Evolutionary conservation across 2,113 vertebrate genomes (phyloP).

Genomic region (Oceanites oceanicus): DNA sequence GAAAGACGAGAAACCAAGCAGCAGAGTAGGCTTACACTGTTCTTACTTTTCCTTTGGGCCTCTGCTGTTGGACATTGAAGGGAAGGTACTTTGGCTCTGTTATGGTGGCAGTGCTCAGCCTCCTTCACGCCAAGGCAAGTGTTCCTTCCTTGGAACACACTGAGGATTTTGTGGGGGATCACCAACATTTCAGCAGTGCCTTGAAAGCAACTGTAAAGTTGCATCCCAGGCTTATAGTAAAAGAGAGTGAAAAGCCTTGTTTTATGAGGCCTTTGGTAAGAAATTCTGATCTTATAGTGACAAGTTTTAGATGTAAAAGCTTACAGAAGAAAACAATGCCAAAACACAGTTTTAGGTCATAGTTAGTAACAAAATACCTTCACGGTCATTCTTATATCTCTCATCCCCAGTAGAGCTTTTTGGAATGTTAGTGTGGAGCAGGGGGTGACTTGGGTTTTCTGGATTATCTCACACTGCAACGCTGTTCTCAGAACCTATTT

Average conservation of each 20-base stretch:
- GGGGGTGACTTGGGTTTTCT: background rate
- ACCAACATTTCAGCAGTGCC: background rate
- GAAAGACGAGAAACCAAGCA: background rate
- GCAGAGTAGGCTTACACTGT: background rate
- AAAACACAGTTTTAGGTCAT: background rate
- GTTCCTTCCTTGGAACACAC: background rate
- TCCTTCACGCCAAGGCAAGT: background rate
- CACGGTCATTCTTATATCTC: background rate
- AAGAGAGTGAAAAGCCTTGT: background rate
- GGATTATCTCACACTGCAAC: conserved; percentile 12
- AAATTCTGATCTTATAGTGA: background rate
- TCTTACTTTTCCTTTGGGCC: background rate
- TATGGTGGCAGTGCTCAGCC: background rate
- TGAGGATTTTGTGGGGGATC: background rate
- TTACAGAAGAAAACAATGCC: background rate
- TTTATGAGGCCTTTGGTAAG: background rate
- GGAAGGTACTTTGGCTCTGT: background rate
- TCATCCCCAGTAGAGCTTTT: background rate
- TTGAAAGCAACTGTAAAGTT: background rate
- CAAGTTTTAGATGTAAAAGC: background rate
- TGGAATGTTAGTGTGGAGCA: background rate
- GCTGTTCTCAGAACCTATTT: conserved; percentile 37
- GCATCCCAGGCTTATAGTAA: background rate
- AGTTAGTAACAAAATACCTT: background rate
- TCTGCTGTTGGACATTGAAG: background rate